Conservation (phyloP, 1,140 invertebrate genomes). For the Hylyphantes graminicola region DNA sequence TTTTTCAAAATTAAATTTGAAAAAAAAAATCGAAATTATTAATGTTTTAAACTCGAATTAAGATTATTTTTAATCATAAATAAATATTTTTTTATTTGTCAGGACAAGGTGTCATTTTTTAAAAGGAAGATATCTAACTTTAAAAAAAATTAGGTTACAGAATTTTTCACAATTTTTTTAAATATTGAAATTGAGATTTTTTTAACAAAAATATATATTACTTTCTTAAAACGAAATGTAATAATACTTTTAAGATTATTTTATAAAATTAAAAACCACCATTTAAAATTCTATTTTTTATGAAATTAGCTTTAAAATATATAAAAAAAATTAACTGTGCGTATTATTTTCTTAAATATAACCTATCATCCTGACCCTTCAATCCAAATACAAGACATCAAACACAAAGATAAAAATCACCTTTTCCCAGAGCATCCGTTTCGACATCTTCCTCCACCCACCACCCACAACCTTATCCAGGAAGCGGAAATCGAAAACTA, state of each 20-base stretch:
- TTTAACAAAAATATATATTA: neutral
- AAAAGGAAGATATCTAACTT: no score
- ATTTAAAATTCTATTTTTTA: neutral
- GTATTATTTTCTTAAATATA: neutral
- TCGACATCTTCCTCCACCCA: no score
- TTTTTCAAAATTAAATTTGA: no score
- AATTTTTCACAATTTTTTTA: neutral
- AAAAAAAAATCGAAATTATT: no score
- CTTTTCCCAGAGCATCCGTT: no score
- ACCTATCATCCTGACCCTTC: neutral
- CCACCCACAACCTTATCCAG: slow-evolving; percentile 3
- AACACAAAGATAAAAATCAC: neutral
- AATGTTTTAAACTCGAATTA: no score
- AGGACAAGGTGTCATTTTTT: no score
- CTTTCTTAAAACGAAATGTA: neutral
- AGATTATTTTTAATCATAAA: no score
- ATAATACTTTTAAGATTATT: neutral
- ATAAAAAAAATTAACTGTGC: neutral
- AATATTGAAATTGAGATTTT: neutral
- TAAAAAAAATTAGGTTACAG: no score
- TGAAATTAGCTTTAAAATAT: neutral
- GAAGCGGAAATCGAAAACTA: slow-evolving; percentile 36
- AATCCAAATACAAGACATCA: neutral
- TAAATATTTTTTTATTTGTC: no score
- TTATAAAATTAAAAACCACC: neutral